Evolutionary conservation across 2,797 vertebrate genomes (phyloP), one percentile per base, ranked within the genome.

Genomic region (Eupleurogrammus muticus): DNA sequence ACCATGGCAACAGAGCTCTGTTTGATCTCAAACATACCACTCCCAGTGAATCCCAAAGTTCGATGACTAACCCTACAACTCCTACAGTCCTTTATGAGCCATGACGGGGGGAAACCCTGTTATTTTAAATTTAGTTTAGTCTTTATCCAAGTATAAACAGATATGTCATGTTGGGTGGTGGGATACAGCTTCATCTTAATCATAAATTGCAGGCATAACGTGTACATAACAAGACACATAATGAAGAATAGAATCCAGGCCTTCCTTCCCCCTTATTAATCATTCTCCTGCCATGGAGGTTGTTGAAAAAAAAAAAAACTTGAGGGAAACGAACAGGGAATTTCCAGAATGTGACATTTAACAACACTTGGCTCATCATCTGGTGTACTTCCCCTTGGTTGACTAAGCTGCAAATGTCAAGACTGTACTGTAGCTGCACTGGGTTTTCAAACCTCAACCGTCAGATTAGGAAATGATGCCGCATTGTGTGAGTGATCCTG

Each of bases 341-440:
- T 79, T 89, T 90, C 83, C 87, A 85, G 73, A 71, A 75, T 70
- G 66, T 75, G 79, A 79, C 67, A 75, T 87, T 87, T 69, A 80
- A 75, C 57, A 70, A 79, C 70, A 56, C 64, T 79, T 83, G 81
- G 74, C 76, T 70, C 70, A 49, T 79, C 72, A 51, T 42, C 21
- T 40, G 19, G 21, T 61, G 76, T 66, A 84, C 63, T 85, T 87
- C 50, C 77, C 77, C 55, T 5, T 13, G 63, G 64, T 16, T 70
- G 58, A 82, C 69, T 66, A 19, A 50, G 28, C 60, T 83, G 42
- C 21, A 67, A 62, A 80, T 70, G 73, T 83, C 62, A 71, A 48
- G 47, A 44, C 56, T 66, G n/a, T n/a, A 32, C 66, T 58, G 65
- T 47, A 52, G 49, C 61, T 67, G 68, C 48, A 35, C 66, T 42